Conservation (phyloP, 2,888 invertebrate genomes). For the Syrista parreyssii region DNA sequence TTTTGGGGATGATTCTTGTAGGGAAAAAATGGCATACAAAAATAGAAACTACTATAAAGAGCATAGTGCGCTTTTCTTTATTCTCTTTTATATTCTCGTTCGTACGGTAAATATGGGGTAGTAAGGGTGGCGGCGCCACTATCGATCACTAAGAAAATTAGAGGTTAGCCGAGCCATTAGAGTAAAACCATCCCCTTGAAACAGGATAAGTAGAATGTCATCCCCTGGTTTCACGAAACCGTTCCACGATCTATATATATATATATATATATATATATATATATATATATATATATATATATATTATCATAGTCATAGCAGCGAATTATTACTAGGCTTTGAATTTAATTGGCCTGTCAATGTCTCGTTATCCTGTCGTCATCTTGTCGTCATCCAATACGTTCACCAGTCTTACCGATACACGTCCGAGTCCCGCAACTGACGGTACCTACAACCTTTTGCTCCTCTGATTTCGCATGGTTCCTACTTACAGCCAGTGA, state of each 20-base stretch:
- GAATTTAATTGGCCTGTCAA: constrained; percentile 62
- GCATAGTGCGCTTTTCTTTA: neutral
- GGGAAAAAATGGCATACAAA: neutral
- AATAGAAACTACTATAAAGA: neutral
- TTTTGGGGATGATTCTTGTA: neutral
- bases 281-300: neutral
- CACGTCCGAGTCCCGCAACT: neutral
- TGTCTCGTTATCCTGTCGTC: constrained; percentile 56
- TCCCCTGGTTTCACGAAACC: neutral
- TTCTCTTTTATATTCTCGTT: neutral
- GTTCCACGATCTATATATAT: neutral
- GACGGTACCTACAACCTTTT: neutral
- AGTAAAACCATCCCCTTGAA: constrained; percentile 17
- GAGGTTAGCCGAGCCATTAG: constrained; percentile 34
- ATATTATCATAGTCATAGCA: constrained; percentile 22
- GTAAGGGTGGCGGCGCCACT: constrained; percentile 7
- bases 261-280: neutral
- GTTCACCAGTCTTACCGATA: neutral
- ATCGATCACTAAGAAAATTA: constrained; percentile 39
- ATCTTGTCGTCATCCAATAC: constrained; percentile 9
- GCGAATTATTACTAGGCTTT: constrained; percentile 52
- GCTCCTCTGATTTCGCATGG: neutral
- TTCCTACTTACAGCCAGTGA: constrained; percentile 44
- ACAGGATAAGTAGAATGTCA: constrained; percentile 6
- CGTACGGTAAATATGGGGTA: neutral